Evolutionary conservation across 35 echinoderm and acorn worm species (phyloP), one percentile per base, ranked within the genome.

Genomic region (Apostichopus japonicus): DNA sequence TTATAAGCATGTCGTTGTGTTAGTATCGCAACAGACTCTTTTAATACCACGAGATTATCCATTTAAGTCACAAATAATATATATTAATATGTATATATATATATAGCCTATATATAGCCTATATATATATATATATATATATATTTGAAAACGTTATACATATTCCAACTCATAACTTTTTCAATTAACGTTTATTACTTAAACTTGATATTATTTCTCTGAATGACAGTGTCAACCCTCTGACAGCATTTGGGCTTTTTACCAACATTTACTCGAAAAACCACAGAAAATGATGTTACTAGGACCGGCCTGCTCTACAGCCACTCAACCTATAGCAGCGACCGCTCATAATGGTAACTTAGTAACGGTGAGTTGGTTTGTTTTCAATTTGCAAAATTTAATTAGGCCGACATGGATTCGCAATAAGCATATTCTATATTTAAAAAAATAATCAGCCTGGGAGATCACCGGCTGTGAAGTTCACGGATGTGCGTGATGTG

Each of bases 271-370:
- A 24, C 23, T 77, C 6, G 44, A 91, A 57, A 24, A 51, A 77
- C 89, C 89, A 1, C 25, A 23, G 8, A 91, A 91, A 56, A 24
- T 91, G n/a, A 91, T 91, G 89, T 16, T 91, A 10, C 52, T 91
- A 78, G 89, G 89, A 21, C 89, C 89, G 5, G 65, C 89, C 10
- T 91, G 89, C 54, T 55, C 67, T 16, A 72, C 89, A 5, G 72
- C 22, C 17, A 72, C 89, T 19, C 65, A 91, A 78, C 67, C 89
- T 1, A 72, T 91, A 27, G 89, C 89, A 17, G 65, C 77, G 52
- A 91, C 89, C 10, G 23, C 89, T 5, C 22, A 52, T 9, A 73
- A 54, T 19, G 70, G 89, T 11, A 73, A 91, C 72, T 53, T 91
- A 52, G 73, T 91, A 5, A 91, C 89, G 67, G 89, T 91, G 56